Evolutionary conservation across 2,888 invertebrate genomes (phyloP), one percentile per base, ranked within the genome.

Genomic region (Agrotis ipsilon): DNA sequence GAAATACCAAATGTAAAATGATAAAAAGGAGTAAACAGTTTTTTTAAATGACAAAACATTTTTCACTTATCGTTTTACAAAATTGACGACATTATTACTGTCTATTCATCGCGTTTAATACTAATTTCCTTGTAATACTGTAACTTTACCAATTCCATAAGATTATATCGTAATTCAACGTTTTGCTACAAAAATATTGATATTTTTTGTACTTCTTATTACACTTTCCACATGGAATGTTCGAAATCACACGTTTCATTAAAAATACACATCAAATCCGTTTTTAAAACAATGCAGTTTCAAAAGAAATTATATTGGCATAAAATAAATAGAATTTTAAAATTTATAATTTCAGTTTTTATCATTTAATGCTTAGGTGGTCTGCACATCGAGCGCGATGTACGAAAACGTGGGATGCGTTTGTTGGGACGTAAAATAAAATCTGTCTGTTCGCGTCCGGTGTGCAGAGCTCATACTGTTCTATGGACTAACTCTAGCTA

Each of bases 151-250:
- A 92, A 95, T 93, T 92, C 89, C 91, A 90, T 91, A 89, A 88
- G 89, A 90, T 91, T 87, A 89, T 87, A 87, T 89, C 85, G 84
- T 88, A 89, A 88, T 92, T 91, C 83, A 91, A 91, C 86, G 87
- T 90, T 92, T 90, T 85, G 88, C 88, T 95, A 95, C 93, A 96
- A 95, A 96, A 95, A 96, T 95, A 95, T 96, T 91, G 90, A 90
- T 94, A 93, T 93, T 88, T 94, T 96, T 96, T 96, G 95, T 96
- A 96, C 96, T 96, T 94, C 92, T 92, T 89, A 93, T 94, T 93
- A 94, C 93, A 94, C 89, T 92, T 94, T 93, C 94, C 94, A 88
- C 84, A 86, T 94, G 96, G 96, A 96, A 96, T 96, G 96, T 95
- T 93, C 88, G 89, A 92, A 93, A 94, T 95, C 95, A 95, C 95